phyloP scores from a whole-genome alignment of 2,113 vertebrate genomes.

The Proterorhinus semilunaris region DNA sequence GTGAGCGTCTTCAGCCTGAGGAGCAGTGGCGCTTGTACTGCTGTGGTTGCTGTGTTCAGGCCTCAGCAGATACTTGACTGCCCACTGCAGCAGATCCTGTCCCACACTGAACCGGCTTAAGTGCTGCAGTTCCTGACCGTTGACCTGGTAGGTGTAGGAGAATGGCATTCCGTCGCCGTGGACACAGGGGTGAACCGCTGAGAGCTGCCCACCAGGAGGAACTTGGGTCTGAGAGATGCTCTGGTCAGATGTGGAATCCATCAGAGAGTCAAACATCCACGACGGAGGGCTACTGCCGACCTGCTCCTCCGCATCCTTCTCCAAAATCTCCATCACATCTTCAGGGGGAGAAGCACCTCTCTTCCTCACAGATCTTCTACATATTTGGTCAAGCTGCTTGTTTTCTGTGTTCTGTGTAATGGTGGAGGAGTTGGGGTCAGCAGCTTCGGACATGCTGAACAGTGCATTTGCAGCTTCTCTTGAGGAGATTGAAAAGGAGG shows the following conservation, averaged over 20 bases:
- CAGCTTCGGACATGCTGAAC: neutral
- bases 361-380: conserved; percentile 43
- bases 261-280: conserved; percentile 52
- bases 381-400: neutral
- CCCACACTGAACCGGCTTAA: conserved; percentile 29
- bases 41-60: neutral
- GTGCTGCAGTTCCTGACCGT: conserved; percentile 41
- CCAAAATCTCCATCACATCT: neutral
- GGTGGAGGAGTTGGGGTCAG: accelerated
- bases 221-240: neutral
- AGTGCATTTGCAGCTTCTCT: neutral
- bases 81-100: conserved; percentile 46
- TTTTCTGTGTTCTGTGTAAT: neutral
- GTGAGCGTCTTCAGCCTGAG: neutral
- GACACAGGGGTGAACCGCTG: neutral
- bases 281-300: conserved; percentile 42
- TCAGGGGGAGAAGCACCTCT: conserved; percentile 8
- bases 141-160: conserved; percentile 39
- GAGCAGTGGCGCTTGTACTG: neutral
- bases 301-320: neutral
- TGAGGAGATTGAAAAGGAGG: neutral
- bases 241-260: accelerated
- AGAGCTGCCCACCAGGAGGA: accelerated
- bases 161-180: conserved; percentile 40
- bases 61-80: conserved; percentile 45